Percentiles rank a stretch among this genome's conserved stretches.
Evolutionary conservation across 2,797 vertebrate genomes (phyloP).

Genomic region (Tapirus indicus): DNA sequence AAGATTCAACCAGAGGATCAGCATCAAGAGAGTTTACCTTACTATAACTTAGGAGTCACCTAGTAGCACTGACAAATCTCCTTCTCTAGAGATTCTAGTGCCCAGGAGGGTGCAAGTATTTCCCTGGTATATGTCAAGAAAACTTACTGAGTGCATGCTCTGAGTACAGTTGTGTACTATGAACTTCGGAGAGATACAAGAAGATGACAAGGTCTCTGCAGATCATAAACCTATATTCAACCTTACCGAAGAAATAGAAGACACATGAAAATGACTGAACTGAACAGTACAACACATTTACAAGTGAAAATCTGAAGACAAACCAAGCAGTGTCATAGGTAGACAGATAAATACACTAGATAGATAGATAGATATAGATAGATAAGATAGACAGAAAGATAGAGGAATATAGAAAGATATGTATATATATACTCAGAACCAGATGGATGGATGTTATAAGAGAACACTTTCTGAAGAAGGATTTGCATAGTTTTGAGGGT

Average conservation of each 20-base stretch:
- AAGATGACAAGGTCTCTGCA: background rate
- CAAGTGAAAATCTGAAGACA: background rate
- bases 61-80: background rate
- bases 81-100: conserved; percentile 2
- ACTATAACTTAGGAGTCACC: background rate
- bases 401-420: background rate
- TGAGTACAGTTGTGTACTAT: background rate
- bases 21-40: background rate
- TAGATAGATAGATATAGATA: too few species aligned
- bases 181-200: conserved; percentile 4
- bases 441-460: background rate
- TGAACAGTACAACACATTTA: background rate
- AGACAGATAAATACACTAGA: too few species aligned
- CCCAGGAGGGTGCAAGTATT: background rate
- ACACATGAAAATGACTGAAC: background rate
- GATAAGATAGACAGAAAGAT: too few species aligned
- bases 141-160: background rate
- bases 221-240: conserved; percentile 27
- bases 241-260: conserved; percentile 7
- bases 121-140: background rate
- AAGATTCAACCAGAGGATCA: background rate
- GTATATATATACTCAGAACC: background rate
- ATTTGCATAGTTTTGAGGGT: background rate
- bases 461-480: background rate
- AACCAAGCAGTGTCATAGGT: background rate